A percentile compares a stretch with the other conserved stretches of the same genome.
Conservation (phyloP, 2,797 vertebrate species). For the Champsocephalus esox region DNA sequence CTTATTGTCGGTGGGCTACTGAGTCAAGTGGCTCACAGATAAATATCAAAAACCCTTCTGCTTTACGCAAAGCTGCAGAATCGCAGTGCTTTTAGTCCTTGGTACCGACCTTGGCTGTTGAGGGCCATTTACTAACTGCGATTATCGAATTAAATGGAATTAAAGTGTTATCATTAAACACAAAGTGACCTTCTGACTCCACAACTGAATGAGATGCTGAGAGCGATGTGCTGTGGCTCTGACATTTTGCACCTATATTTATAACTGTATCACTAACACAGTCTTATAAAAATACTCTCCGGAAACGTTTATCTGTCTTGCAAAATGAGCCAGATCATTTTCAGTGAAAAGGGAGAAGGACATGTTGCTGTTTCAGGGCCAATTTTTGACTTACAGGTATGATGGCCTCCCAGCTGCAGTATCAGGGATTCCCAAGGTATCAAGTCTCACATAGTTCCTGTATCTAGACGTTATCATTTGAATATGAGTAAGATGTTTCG, state of each 20-base stretch:
- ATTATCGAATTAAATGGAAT: constrained; percentile 83
- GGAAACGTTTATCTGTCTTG: constrained; percentile 21
- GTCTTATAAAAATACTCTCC: constrained; percentile 7
- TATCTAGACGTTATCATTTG: constrained; percentile 53
- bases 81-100: constrained; percentile 58
- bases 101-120: constrained; percentile 60
- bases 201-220: constrained; percentile 48
- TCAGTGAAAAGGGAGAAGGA: constrained; percentile 44
- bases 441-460: constrained; percentile 43
- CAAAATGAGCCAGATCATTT: constrained; percentile 38
- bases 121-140: constrained; percentile 70
- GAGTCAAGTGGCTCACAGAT: constrained; percentile 32
- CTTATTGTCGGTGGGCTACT: constrained; percentile 40
- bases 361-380: constrained; percentile 29
- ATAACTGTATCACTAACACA: constrained; percentile 11
- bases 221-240: constrained; percentile 14
- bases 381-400: constrained; percentile 32
- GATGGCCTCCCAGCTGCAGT: constrained; percentile 30
- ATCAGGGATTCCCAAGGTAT: constrained; percentile 40
- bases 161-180: constrained; percentile 76
- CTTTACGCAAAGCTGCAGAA: constrained; percentile 59
- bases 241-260: constrained; percentile 21
- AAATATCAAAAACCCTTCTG: constrained; percentile 44
- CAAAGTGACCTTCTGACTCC: constrained; percentile 65
- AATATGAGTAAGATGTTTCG: constrained; percentile 65